Percentiles rank a stretch among this genome's conserved stretches.
phyloP scores from a whole-genome alignment of 2,797 vertebrate genomes.

The Choloepus didactylus region DNA sequence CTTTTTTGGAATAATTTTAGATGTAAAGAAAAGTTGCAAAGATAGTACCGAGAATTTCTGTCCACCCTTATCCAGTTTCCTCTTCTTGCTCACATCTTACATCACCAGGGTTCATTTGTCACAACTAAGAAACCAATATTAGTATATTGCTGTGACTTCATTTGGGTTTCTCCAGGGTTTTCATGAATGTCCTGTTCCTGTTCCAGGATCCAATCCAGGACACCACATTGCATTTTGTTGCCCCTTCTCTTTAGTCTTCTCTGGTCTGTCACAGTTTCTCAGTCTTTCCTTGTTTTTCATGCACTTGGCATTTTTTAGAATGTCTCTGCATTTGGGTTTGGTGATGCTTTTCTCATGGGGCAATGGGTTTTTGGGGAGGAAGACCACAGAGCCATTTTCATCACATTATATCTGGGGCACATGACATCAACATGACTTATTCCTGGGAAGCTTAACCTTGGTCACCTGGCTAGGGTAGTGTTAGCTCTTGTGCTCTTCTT shows the following conservation, averaged over 20 bases:
- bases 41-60: not conserved
- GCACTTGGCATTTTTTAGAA: not conserved
- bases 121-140: not conserved
- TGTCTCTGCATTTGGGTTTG: not conserved
- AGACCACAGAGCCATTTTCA: not conserved
- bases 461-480: not conserved
- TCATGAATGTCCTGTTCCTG: not conserved
- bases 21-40: not conserved
- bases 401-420: fast-evolving
- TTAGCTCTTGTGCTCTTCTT: not conserved
- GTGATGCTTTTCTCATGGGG: not conserved
- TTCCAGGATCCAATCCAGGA: not conserved
- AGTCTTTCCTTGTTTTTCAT: not conserved
- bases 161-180: not conserved
- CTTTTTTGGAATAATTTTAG: not conserved
- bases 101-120: not conserved
- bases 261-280: not conserved
- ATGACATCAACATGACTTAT: fast-evolving
- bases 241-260: not conserved
- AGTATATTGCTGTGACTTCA: not conserved
- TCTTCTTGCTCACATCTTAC: not conserved
- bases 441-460: not conserved
- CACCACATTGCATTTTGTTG: not conserved
- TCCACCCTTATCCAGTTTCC: not conserved
- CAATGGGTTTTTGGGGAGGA: not conserved